phyloP scores from a whole-genome alignment of 2,888 invertebrate species.

The Apotomis turbidana region DNA sequence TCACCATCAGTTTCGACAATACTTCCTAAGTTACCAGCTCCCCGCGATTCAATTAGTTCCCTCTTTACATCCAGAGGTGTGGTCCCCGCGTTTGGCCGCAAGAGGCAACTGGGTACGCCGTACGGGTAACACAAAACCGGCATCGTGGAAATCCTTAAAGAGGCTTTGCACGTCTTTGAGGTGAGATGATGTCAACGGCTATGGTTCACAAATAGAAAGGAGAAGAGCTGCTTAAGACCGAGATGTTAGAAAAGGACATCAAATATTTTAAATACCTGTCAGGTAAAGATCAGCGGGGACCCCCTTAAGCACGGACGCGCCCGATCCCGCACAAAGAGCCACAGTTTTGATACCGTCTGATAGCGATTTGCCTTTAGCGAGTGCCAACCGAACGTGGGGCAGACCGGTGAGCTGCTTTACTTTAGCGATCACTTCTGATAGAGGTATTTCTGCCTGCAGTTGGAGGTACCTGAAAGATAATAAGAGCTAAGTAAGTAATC shows the following conservation, averaged over 20 bases:
- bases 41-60: too few species aligned
- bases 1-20: too few species aligned
- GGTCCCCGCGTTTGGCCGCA: too few species aligned
- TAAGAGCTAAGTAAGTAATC: too few species aligned
- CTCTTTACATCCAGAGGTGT: too few species aligned
- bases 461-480: slow-evolving; percentile 55
- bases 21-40: too few species aligned
- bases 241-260: neutral
- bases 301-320: slow-evolving; percentile 89
- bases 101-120: too few species aligned
- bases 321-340: slow-evolving; percentile 96
- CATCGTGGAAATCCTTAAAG: too few species aligned
- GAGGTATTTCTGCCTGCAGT: slow-evolving; percentile 58
- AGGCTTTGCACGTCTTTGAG: too few species aligned
- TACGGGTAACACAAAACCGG: too few species aligned
- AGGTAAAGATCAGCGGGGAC: slow-evolving; percentile 91
- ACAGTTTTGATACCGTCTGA: slow-evolving; percentile 83
- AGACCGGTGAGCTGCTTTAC: slow-evolving; percentile 89
- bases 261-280: slow-evolving; percentile 82
- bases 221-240: neutral
- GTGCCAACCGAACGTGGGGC: slow-evolving; percentile 88
- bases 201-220: too few species aligned
- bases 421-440: slow-evolving; percentile 85
- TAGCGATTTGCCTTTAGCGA: slow-evolving; percentile 76
- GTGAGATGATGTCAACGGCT: too few species aligned